A percentile compares a stretch with the other conserved stretches of the same genome.
These are phyloP conservation scores for Mesocentrotus franciscanus DNA, from an alignment of 53 echinoderm and acorn worm species.

Conservation along the genomic window DNA sequence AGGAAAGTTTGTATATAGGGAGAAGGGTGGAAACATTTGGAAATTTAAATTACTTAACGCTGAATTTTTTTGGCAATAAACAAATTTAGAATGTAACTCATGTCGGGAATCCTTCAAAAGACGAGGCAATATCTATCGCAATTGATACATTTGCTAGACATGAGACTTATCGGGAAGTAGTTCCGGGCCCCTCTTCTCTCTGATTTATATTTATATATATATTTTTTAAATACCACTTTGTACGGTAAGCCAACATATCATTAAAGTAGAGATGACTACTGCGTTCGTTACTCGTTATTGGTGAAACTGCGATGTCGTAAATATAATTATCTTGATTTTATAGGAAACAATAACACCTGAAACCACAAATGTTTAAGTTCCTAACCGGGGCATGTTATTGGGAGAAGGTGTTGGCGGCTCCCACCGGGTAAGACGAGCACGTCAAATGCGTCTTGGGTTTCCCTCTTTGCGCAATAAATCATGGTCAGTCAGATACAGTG, in stretches of 20 bases:
- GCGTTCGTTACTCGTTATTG: not conserved
- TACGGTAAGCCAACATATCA: no score
- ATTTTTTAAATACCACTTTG: no score
- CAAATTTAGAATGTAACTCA: not conserved
- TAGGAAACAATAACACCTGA: not conserved
- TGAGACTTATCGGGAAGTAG: no score
- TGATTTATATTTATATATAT: no score
- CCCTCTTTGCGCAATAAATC: conserved; percentile 25
- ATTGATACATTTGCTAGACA: no score
- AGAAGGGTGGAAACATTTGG: no score
- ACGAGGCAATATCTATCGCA: no score
- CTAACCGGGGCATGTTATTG: not conserved
- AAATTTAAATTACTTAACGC: no score
- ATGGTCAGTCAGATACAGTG: not conserved
- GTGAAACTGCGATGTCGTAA: not conserved
- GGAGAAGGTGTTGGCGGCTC: not conserved
- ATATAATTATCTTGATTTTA: not conserved
- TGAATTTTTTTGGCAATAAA: not conserved
- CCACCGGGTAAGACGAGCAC: not conserved
- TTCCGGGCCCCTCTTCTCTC: no score
- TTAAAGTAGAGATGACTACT: not conserved
- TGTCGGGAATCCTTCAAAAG: not conserved
- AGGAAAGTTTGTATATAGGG: no score
- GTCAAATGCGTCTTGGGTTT: not conserved
- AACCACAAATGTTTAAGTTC: not conserved